phyloP scores from a whole-genome alignment of 1,140 invertebrate species.

The Drosophila tristis region DNA sequence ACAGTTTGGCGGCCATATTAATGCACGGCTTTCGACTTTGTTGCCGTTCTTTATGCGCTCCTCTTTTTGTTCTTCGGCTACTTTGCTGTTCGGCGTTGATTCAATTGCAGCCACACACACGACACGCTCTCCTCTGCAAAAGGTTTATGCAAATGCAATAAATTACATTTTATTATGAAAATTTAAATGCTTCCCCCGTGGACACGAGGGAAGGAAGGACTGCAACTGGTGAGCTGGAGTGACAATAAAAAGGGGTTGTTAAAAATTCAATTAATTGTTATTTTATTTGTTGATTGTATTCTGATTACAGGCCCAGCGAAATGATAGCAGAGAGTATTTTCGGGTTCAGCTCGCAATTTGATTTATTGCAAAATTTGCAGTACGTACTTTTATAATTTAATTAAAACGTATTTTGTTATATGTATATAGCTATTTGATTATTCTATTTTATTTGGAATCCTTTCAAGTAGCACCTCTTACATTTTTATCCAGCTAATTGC shows the following conservation, averaged over 20 bases:
- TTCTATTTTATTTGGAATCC: not conserved
- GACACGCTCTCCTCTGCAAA: constrained; percentile 5
- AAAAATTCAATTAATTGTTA: constrained; percentile 81
- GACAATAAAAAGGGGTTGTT: constrained; percentile 45
- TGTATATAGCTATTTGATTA: not conserved
- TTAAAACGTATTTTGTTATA: constrained; percentile 53
- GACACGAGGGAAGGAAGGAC: not conserved
- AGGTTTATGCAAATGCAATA: constrained; percentile 80
- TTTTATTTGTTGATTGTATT: constrained; percentile 82
- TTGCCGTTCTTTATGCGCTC: constrained; percentile 32
- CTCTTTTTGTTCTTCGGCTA: constrained; percentile 54
- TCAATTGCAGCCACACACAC: constrained; percentile 53
- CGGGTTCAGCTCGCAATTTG: constrained; percentile 26
- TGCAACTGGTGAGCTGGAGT: not conserved
- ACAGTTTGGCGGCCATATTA: constrained; percentile 65
- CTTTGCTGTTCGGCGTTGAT: constrained; percentile 62
- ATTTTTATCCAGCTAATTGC: constrained; percentile 33
- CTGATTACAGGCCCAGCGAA: constrained; percentile 57
- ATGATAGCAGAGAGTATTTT: constrained; percentile 1
- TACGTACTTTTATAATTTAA: constrained; percentile 62
- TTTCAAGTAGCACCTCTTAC: no score
- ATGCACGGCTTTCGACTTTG: constrained; percentile 46
- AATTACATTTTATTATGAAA: constrained; percentile 80
- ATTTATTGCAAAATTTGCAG: constrained; percentile 48
- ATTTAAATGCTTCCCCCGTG: constrained; percentile 56